Evolutionary conservation across 2,797 vertebrate genomes (phyloP).

Genomic region (Spondyliosoma cantharus): DNA sequence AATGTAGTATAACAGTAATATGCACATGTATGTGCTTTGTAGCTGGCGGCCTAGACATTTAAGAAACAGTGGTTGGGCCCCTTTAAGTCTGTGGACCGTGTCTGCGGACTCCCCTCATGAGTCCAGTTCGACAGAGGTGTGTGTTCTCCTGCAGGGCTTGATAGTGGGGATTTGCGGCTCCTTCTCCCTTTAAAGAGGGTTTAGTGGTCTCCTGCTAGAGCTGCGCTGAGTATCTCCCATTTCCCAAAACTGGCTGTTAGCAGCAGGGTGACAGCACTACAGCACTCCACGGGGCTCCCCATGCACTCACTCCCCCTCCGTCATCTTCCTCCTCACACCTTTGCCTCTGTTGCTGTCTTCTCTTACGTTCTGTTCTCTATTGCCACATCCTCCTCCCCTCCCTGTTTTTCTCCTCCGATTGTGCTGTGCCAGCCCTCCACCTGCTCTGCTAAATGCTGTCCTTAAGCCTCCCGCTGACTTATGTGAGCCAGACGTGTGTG

Average conservation of each 20-base stretch:
- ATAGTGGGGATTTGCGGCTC: slow-evolving; percentile 35
- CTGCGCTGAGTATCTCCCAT: slow-evolving; percentile 41
- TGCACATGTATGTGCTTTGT: background rate
- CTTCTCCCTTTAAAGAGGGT: slow-evolving; percentile 29
- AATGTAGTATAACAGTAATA: background rate
- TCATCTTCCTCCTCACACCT: slow-evolving; percentile 60
- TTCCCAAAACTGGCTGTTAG: slow-evolving; percentile 56
- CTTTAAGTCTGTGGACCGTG: background rate
- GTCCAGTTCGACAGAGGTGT: slow-evolving; percentile 5
- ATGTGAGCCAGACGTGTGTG: slow-evolving; percentile 42
- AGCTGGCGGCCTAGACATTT: background rate
- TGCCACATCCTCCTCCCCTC: slow-evolving; percentile 10
- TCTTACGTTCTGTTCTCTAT: slow-evolving; percentile 53
- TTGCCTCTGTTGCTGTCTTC: slow-evolving; percentile 24
- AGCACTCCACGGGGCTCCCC: slow-evolving; percentile 34
- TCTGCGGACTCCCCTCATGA: background rate
- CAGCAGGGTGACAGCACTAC: slow-evolving; percentile 54
- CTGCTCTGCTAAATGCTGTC: slow-evolving; percentile 61
- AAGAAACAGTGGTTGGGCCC: background rate
- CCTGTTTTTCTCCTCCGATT: slow-evolving; percentile 60
- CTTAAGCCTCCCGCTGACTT: slow-evolving; percentile 60
- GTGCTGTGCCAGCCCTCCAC: slow-evolving; percentile 59
- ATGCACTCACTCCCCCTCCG: slow-evolving; percentile 26
- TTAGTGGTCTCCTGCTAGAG: slow-evolving; percentile 36
- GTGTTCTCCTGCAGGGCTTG: slow-evolving; percentile 38